Base-by-base conservation (phyloP, 1,140 invertebrate genomes). In the Hyles vespertilio region DNA sequence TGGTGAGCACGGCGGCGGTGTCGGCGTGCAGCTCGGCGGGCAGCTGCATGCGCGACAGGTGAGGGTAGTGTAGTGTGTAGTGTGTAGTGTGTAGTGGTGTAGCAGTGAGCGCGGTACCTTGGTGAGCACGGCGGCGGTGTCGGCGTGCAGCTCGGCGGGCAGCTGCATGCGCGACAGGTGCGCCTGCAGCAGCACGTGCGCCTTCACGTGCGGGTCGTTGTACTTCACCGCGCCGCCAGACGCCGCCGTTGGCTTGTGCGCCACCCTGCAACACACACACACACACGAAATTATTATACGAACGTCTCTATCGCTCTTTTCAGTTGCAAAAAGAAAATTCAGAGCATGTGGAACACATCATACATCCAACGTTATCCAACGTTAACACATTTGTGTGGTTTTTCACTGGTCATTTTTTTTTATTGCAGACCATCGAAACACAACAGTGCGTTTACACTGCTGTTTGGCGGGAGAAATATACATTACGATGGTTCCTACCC, bases 151-250 rank as follows among this genome's bases (percentile, higher is more conserved):
- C 89, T 99, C 99, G 0, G 98, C 97, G 3, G 96, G 95, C 10
- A 99, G 85, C 77, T 98, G 97, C 77, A 99, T 93, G 7, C 99
- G 91, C 0, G 97, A 98, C 3, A 99, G 90, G 91, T 99, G 98
- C 2, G 98, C 97, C 82, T 99, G 98, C 2, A 99, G 89, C 12
- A 99, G 82, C 34, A 99, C 91, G 87, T 99, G 98, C 0, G 98
- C 97, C 81, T 99, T 99, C 0, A 98, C 94, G 77, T 99, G 98
- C 1, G 98, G 98, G 91, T 99, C 97, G 74, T 98, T 99, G 91
- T 95, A 98, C 69, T 95, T 93, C 5, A 92, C 77, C 4, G 61
- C n/a, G 43, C 79, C 80, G 32, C 75, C 73, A 0, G 72, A 46
- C 0, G 77, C 56, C 32, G 65, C 73, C 8, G 70, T 59, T n/a